A percentile compares a stretch with the other conserved stretches of the same genome.
Conservation (phyloP, 2,113 vertebrate genomes). For the Solea solea region DNA sequence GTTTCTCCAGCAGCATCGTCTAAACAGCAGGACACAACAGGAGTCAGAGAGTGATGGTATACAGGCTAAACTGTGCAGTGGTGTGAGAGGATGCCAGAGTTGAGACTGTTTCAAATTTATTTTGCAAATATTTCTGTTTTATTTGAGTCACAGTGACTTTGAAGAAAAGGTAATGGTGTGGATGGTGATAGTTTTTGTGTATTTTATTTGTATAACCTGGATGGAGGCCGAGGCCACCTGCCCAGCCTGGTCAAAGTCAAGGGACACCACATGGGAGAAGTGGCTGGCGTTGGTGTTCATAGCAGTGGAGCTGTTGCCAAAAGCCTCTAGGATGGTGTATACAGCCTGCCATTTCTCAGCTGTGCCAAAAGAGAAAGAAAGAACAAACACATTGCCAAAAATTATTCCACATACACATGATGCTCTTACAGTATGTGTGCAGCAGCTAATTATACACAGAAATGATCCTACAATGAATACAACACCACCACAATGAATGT, state of each 20-base stretch:
- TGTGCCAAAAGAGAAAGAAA: conserved; percentile 49
- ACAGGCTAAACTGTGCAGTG: too few species aligned
- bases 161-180: neutral
- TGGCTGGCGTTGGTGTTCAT: conserved; percentile 93
- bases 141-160: neutral
- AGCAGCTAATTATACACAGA: too few species aligned
- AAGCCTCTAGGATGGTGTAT: conserved; percentile 94
- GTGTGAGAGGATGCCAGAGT: neutral
- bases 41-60: neutral
- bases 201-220: conserved; percentile 82
- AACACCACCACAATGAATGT: too few species aligned
- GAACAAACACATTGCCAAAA: neutral
- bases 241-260: conserved; percentile 97
- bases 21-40: conserved; percentile 43
- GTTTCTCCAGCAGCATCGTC: conserved; percentile 96
- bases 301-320: conserved; percentile 91
- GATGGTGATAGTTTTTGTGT: neutral
- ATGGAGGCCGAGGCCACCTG: conserved; percentile 96
- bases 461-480: too few species aligned
- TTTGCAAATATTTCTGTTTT: neutral
- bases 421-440: too few species aligned
- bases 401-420: neutral
- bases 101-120: neutral
- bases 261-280: conserved; percentile 95
- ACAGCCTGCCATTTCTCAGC: conserved; percentile 98